Evolutionary conservation across 1,140 invertebrate genomes (phyloP), one percentile per base, ranked within the genome.

Genomic region (Phymorhynchus buccinoides): DNA sequence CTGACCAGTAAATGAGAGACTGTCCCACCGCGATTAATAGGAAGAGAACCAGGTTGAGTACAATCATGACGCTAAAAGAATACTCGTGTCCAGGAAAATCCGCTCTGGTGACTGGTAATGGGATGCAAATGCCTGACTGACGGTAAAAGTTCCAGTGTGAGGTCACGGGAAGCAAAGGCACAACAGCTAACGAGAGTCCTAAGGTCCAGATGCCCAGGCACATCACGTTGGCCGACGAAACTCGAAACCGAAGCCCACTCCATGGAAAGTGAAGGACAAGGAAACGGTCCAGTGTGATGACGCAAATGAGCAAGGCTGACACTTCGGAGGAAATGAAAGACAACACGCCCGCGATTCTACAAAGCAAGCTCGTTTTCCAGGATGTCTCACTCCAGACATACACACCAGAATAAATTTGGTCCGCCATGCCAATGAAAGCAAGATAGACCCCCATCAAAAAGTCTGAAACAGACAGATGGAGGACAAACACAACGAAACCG

Each of bases 51-150:
- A 77, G 41, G 41, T 77, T 77, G 14, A 77, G 16, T 4, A 77
- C 16, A n/a, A 77, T 42, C 35, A 77, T 39, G 1, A 77, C 37
- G 35, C 35, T 39, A n/a, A 41, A 77, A 3, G 75, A 35, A n/a
- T 77, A 77, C 1, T 37, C 12, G 3, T 32, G 75, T 9, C 75
- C 75, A 4, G 30, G 4, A 39, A 77, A 77, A 3, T 39, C 37
- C 1, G 22, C 75, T 32, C 75, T 77, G 37, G 75, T 41, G 37
- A 42, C 41, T 16, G 75, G 75, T 18, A 77, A 37, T 7, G 75
- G 75, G n/a, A 77, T 77, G 22, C 75, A 77, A 39, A 77, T 77
- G 16, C 75, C 41, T 41, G 75, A 39, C 75, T 77, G 75, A 14
- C 35, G 22, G 75, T 77, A 77, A 39, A 77, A 77, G 6, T 77